Conservation (phyloP, 2,113 vertebrate species). For the Eretmochelys imbricata region DNA sequence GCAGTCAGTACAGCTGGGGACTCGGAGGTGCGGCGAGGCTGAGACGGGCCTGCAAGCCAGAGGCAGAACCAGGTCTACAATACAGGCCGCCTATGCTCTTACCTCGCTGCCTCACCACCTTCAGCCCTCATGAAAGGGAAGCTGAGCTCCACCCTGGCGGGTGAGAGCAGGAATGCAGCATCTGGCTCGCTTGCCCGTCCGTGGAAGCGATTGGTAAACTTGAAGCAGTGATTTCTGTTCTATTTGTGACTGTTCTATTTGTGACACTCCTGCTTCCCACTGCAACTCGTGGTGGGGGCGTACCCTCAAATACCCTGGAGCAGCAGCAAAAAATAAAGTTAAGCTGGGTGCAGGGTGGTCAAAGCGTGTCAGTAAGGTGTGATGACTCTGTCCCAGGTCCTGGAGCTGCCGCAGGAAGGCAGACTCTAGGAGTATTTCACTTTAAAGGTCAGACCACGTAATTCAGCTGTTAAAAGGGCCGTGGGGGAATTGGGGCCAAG, state of each 20-base stretch:
- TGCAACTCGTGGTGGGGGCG: background rate
- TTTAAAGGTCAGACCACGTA: no score
- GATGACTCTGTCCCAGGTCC: background rate
- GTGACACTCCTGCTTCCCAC: background rate
- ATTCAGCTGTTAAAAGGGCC: background rate
- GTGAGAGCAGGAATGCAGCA: background rate
- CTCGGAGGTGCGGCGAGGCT: background rate
- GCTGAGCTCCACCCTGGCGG: background rate
- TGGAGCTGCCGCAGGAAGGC: background rate
- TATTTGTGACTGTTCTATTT: background rate
- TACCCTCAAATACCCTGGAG: background rate
- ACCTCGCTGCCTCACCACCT: background rate
- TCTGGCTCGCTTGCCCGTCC: background rate
- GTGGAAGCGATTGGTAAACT: background rate
- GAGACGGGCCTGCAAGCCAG: background rate
- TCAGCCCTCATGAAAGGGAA: background rate
- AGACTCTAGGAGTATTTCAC: background rate
- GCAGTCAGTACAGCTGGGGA: background rate
- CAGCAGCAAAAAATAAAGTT: background rate
- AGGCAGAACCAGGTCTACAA: background rate
- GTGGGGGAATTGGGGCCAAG: background rate
- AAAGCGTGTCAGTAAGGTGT: no score
- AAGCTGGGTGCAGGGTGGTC: background rate
- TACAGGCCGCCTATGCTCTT: background rate
- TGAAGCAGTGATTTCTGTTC: background rate